Conservation (phyloP, 1,140 invertebrate genomes). For the Papilio helenus region DNA sequence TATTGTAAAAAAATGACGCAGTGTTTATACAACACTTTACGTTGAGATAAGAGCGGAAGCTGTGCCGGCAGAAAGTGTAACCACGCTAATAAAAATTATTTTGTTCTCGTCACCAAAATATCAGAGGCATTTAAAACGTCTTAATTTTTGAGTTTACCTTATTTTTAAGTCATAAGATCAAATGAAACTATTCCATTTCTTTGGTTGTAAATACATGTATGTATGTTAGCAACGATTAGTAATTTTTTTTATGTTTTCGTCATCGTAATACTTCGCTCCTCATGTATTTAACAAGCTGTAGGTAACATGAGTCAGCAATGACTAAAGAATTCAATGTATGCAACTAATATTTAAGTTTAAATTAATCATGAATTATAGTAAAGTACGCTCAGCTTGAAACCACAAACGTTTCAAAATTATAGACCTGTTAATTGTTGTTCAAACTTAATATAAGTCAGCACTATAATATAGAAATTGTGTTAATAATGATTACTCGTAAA, state of each 20-base stretch:
- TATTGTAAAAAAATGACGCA: conserved; percentile 26
- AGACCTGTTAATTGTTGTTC: not conserved
- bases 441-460: not conserved
- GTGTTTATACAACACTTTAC: conserved; percentile 36
- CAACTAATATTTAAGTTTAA: conserved; percentile 18
- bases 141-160: not conserved
- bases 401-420: not conserved
- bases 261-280: conserved; percentile 14
- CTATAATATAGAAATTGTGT: not conserved
- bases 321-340: conserved; percentile 31
- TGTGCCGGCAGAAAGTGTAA: conserved; percentile 24
- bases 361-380: conserved; percentile 10
- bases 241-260: conserved; percentile 35
- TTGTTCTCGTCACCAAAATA: not conserved
- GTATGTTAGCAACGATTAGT: conserved; percentile 17
- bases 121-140: not conserved
- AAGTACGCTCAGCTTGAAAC: not conserved
- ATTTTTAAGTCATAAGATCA: not conserved
- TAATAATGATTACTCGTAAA: not conserved
- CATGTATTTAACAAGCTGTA: conserved; percentile 24
- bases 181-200: not conserved
- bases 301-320: conserved; percentile 34
- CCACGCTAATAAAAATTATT: conserved; percentile 27
- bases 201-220: not conserved
- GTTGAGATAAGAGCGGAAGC: conserved; percentile 37